phyloP scores from a whole-genome alignment of 2,888 invertebrate genomes.

The Calliopum simillimum region DNA sequence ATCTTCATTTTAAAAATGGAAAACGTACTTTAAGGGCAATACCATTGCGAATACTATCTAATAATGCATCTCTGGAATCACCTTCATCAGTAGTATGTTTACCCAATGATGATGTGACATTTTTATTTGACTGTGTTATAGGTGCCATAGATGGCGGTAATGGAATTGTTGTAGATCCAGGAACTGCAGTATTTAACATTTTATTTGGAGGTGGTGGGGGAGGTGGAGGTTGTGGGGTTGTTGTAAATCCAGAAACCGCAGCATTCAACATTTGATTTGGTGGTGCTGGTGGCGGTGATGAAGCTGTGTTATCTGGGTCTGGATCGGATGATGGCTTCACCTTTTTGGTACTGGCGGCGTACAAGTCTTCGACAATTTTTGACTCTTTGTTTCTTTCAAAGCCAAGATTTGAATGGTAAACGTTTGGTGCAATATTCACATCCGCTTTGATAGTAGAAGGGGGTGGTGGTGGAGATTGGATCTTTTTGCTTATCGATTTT shows the following conservation, averaged over 20 bases:
- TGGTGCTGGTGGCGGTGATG: conserved; percentile 17
- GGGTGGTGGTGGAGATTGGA: conserved; percentile 24
- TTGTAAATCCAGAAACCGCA: conserved; percentile 8
- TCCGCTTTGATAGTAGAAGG: conserved; percentile 26
- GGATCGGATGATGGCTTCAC: not conserved
- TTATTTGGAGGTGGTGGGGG: conserved; percentile 41
- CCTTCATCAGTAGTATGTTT: conserved; percentile 42
- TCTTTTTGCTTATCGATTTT: not conserved
- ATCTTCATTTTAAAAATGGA: not conserved
- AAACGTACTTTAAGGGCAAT: conserved; percentile 54
- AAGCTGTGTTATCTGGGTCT: conserved; percentile 11
- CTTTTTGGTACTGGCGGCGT: not conserved
- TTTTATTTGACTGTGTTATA: not conserved
- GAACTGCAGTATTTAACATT: conserved; percentile 12
- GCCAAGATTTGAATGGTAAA: conserved; percentile 26
- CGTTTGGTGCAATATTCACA: conserved; percentile 15
- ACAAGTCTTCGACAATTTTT: not conserved
- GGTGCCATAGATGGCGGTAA: conserved; percentile 42
- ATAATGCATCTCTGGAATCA: conserved; percentile 52
- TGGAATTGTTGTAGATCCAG: conserved; percentile 31
- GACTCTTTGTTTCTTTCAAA: not conserved
- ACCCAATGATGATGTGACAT: conserved; percentile 13
- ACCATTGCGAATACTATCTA: conserved; percentile 57
- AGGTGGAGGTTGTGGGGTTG: conserved; percentile 26
- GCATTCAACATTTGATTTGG: not conserved